Evolutionary conservation across 2,113 vertebrate genomes (phyloP).

Genomic region (Butorides virescens): DNA sequence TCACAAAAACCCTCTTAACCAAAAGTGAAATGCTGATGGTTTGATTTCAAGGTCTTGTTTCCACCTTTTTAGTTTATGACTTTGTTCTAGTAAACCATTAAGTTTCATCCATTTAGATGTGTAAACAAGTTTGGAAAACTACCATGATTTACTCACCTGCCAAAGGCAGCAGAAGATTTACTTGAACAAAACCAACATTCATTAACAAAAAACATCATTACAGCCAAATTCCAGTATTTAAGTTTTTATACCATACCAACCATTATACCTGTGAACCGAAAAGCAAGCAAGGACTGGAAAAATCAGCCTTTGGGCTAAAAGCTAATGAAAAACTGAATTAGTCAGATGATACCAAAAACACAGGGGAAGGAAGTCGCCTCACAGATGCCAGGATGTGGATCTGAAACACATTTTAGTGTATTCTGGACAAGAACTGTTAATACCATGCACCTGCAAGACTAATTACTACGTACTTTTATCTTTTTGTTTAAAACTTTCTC

Average conservation of each 20-base stretch:
- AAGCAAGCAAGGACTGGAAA: background rate
- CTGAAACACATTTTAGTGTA: background rate
- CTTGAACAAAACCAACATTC: background rate
- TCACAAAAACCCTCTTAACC: background rate
- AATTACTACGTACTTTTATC: accelerated
- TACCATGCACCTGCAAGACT: background rate
- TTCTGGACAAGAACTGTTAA: background rate
- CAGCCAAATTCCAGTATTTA: background rate
- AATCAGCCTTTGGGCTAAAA: background rate
- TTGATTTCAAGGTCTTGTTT: background rate
- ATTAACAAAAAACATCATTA: background rate
- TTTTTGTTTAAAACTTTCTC: background rate
- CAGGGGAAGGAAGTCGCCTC: background rate
- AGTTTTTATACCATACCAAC: background rate
- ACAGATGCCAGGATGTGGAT: background rate
- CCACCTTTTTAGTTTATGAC: background rate
- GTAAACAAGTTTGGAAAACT: background rate
- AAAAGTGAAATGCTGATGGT: background rate
- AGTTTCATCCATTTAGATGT: background rate
- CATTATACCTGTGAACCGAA: background rate
- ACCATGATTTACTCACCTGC: background rate
- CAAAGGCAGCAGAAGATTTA: background rate
- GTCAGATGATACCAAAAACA: background rate
- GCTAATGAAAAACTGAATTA: background rate
- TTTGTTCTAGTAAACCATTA: background rate